A percentile compares a stretch with the other conserved stretches of the same genome.
Conservation (phyloP, 1,140 invertebrate species). For the Matsumurasca onukii region DNA sequence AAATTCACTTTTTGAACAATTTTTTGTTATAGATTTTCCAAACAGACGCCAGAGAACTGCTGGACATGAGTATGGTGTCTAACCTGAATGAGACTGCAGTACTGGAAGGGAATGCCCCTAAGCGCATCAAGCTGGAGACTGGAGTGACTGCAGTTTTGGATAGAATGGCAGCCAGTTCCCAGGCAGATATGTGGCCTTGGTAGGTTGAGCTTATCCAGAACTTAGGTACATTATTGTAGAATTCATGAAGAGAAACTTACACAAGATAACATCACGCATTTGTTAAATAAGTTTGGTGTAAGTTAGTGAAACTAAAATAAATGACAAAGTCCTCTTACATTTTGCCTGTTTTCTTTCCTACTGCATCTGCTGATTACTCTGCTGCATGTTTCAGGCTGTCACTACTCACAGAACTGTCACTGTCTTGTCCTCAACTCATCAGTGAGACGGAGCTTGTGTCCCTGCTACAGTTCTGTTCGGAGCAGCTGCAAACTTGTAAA, state of each 20-base stretch:
- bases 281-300: too few species aligned
- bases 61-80: slow-evolving; percentile 9
- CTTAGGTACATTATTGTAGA: too few species aligned
- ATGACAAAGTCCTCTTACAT: too few species aligned
- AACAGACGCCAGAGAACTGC: background rate
- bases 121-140: slow-evolving; percentile 16
- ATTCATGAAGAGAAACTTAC: too few species aligned
- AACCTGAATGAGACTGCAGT: background rate
- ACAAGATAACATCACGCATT: too few species aligned
- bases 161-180: background rate
- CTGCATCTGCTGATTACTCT: too few species aligned
- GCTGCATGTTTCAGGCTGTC: slow-evolving; percentile 19
- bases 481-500: slow-evolving; percentile 13
- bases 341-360: too few species aligned
- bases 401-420: background rate
- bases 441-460: background rate
- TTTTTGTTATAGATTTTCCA: background rate
- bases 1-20: too few species aligned
- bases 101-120: background rate
- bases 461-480: slow-evolving; percentile 1
- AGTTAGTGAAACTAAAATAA: too few species aligned
- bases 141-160: background rate
- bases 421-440: background rate
- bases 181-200: slow-evolving; percentile 8
- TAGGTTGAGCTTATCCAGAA: too few species aligned